Base-by-base conservation (phyloP, 2,888 invertebrate species). In the Sphinx pinastri region DNA sequence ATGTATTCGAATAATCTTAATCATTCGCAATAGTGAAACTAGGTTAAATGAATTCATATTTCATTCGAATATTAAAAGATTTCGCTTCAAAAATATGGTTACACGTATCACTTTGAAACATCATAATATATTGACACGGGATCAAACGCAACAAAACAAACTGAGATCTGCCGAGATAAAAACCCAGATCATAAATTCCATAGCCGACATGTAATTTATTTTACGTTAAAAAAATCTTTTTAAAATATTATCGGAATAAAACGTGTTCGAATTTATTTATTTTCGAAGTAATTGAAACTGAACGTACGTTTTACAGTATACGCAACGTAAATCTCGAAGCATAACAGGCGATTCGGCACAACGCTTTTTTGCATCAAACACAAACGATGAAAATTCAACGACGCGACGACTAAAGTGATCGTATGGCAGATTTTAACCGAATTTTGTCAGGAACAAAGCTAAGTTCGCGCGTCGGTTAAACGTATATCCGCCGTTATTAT, bases 321-420 rank as follows among this genome's bases (percentile, higher is more conserved):
- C 49, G 49, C 49, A 19, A 63, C 47, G 63, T 63, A 63, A 63
- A 63, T 49, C 63, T 55, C 19, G 10, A 6, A 3, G 16, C 13
- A 49, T 47, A 63, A 63, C 25, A 63, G 49, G 49, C 47, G 47
- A 13, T 63, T 49, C 49, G 16, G 63, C 63, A 63, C 49, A 63
- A 63, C 60, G 19, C 11, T 19, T 63, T 63, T 63, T 63, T 49
- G 19, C 63, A 47, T 49, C 19, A 63, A 63, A 63, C 49, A 47
- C 16, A 47, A 12, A 60, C 47, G 45, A 45, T 16, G 49, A 47
- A 55, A 63, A 63, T 63, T 63, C 63, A 63, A 47, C 63, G 49
- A 19, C 47, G 55, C 19, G 55, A 19, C 55, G 55, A 11, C 47
- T 16, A 19, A 63, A 63, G 19, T 63, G 19, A 49, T 49, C 63